Base-by-base conservation (phyloP, 1,140 invertebrate genomes). In the Aphaenogaster ashmeadi region DNA sequence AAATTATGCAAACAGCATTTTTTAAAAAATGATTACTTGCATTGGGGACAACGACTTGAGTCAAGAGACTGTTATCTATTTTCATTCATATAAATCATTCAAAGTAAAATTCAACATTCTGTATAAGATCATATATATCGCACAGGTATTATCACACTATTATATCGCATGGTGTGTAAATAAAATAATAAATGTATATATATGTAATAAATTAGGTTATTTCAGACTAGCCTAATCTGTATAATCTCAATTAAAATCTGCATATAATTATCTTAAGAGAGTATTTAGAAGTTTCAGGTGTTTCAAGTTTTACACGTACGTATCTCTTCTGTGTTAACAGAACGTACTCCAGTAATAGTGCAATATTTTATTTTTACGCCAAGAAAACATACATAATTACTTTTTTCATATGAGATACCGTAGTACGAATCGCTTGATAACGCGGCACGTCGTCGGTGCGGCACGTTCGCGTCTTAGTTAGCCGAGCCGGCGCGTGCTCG, bases 391-490 rank as follows among this genome's bases (percentile, higher is more conserved):
- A 47, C 27, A 58, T 47, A 81, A 71, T 81, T 54, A 56, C 58
- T 27, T 50, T 47, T 58, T 60, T 33, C 66, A 58, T 71, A n/a
- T 13, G 13, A 44, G 21, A 36, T 27, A 33, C 27, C 27, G 1
- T 0, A 4, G 54, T 18, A 6, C 3, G 4, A 21, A 33, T 18
- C 27, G 7, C 13, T 41, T 80, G 60, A 87, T 87, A 87, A 88
- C 66, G 54, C 62, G 41, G 13, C 8, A 81, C 33, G 21, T 52
- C 79, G 86, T 54, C 27, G 52, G 27, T 72, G 21, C 36, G 41
- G 74, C 72, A 77, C 79, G 88, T 88, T 85, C 74, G 27, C 41
- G 36, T 72, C 38, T 85, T 80, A 88, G 88, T 75, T 71, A 38
- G 44, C 36, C 21, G 88, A 87, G 64, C 54, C 21, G 18, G 83